These are phyloP conservation scores for Nothoprocta perdicaria DNA, from an alignment of 2,113 vertebrate genomes.

Conservation along the genomic window DNA sequence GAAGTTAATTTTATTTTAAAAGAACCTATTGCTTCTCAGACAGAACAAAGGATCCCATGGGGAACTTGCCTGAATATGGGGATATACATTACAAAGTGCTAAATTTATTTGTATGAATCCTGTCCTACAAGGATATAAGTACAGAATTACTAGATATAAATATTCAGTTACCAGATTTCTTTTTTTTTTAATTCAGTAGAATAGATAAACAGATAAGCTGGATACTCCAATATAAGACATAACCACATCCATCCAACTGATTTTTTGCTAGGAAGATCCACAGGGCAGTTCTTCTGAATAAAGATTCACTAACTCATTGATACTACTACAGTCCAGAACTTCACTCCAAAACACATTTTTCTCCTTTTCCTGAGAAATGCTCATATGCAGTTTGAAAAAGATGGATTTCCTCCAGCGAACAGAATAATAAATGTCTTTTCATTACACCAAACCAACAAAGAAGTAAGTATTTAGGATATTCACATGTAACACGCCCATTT, in stretches of 20 bases:
- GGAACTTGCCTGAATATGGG: conserved; percentile 53
- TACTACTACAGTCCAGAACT: background rate
- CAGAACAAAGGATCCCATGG: background rate
- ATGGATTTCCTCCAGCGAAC: background rate
- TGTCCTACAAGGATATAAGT: background rate
- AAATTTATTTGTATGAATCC: conserved; percentile 11
- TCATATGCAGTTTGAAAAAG: background rate
- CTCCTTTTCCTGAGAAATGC: rapidly evolving
- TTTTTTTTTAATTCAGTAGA: background rate
- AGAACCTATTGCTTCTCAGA: background rate
- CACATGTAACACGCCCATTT: background rate
- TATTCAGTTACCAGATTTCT: background rate
- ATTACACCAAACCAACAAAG: background rate
- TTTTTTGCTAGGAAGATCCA: background rate
- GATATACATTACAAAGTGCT: background rate
- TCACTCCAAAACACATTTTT: background rate
- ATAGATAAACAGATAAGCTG: background rate
- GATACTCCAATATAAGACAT: background rate
- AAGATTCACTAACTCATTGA: background rate
- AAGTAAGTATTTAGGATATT: background rate
- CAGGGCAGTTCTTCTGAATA: background rate
- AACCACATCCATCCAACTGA: background rate
- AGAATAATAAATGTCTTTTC: background rate
- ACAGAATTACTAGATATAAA: background rate
- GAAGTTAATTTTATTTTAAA: conserved; percentile 43